These are phyloP conservation scores for Coremacera marginata DNA, from an alignment of 2,888 invertebrate genomes.

Conservation along the genomic window DNA sequence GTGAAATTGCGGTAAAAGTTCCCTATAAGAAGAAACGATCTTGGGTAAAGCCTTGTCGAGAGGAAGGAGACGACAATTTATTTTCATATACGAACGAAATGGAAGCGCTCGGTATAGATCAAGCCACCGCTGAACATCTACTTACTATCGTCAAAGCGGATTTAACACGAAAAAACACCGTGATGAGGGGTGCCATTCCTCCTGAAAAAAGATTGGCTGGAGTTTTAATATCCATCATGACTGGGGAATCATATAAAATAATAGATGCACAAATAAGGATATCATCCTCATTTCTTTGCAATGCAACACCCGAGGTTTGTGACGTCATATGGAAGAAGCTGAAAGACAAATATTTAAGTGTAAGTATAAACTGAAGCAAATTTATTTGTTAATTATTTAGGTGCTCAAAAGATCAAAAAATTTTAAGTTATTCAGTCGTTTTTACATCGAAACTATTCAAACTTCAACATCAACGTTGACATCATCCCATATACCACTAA, in stretches of 20 bases:
- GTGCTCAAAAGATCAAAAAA: neutral
- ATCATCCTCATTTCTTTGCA: neutral
- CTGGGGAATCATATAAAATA: conserved; percentile 4
- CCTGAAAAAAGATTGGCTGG: neutral
- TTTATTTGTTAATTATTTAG: neutral
- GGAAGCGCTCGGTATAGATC: neutral
- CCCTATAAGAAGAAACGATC: neutral
- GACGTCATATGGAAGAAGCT: conserved; percentile 6
- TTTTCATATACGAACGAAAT: conserved; percentile 2
- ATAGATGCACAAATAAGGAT: neutral
- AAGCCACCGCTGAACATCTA: neutral
- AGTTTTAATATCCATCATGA: neutral
- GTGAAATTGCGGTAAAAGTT: neutral
- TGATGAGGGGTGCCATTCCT: conserved; percentile 12
- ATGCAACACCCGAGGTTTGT: neutral
- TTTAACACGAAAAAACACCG: conserved; percentile 2
- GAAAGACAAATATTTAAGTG: conserved; percentile 6
- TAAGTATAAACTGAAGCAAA: neutral
- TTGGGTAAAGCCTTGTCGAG: conserved; percentile 4
- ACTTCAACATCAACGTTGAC: neutral
- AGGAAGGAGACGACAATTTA: neutral
- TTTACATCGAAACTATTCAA: neutral
- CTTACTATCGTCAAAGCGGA: neutral
- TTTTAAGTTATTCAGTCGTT: neutral
- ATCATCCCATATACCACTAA: too few relatives aligned